These are phyloP conservation scores for Misgurnus mizolepis DNA, from an alignment of 2,113 vertebrate species.

Conservation along the genomic window DNA sequence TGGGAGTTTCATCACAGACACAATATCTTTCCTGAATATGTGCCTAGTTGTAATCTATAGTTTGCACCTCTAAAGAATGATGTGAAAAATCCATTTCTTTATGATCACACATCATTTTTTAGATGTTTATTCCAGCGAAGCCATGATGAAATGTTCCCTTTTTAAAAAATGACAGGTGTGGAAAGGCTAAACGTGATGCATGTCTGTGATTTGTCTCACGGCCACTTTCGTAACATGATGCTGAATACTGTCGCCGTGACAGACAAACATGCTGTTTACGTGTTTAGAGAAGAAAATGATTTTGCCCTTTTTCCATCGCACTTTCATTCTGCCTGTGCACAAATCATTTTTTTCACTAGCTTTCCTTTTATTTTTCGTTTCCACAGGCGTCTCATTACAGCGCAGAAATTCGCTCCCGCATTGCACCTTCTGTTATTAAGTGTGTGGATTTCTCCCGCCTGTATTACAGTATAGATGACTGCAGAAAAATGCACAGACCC, in stretches of 20 bases:
- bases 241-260: not conserved
- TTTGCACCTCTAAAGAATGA: not conserved
- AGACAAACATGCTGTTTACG: not conserved
- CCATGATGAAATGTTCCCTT: conserved; percentile 11
- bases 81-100: not conserved
- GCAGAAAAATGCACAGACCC: not conserved
- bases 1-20: too few species aligned
- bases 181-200: conserved; percentile 34
- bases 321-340: conserved; percentile 14
- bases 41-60: not conserved
- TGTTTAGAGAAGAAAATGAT: conserved; percentile 26
- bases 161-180: conserved; percentile 32
- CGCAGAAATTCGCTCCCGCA: not conserved
- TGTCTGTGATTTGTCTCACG: conserved; percentile 34
- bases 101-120: not conserved
- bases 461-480: not conserved
- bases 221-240: not conserved
- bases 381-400: not conserved
- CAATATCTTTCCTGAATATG: not conserved
- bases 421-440: conserved; percentile 1
- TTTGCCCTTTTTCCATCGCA: conserved; percentile 37
- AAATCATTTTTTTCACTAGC: conserved; percentile 24
- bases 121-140: not conserved
- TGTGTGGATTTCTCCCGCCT: not conserved
- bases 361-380: conserved; percentile 13